Evolutionary conservation across 2,113 vertebrate species (phyloP), one percentile per base, ranked within the genome.

Genomic region (Telmatochromis brachygnathus): DNA sequence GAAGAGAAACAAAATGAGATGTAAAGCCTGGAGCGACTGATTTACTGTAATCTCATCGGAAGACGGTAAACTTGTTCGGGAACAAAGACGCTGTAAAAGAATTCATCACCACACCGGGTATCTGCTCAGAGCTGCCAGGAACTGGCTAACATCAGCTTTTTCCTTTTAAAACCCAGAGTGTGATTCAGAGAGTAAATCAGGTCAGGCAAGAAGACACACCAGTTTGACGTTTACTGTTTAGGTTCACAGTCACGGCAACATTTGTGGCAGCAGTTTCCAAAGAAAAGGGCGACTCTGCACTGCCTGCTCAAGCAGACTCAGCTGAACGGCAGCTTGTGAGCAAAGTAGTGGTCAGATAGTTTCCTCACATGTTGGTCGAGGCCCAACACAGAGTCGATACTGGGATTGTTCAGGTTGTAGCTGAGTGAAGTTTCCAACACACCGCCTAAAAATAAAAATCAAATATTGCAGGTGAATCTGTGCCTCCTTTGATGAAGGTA

Each of bases 371-470:
- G 21, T 26, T 23, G 65, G 37, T 15, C 7, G n/a, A 73, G 37
- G 0, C 3, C n/a, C 23, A 39, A 45, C 21, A 73, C n/a, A 2
- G 68, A 45, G 37, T 6, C 21, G 2, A 0, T 73, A 7, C 9
- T 49, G 70, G 70, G 15, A 19, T 30, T 47, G 42, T 77, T 77
- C 26, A 77, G 42, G 6, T 77, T 49, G 26, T 49, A 77, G 42
- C 42, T 49, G 42, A 49, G 23, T 12, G 9, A 75, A 30, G 0
- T 75, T 75, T 75, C 39, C 21, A 47, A 26, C 14, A 28, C 39
- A 17, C 13, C 4, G 4, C 6, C 13, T 17, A 47, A 75, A 73
- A 37, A 3, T 3, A 0, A 26, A 47, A 75, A 75, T 49, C 4
- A 19, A 47, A 28, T 8, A 49, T 49, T 26, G 21, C 42, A 30